Evolutionary conservation across 2,888 invertebrate genomes (phyloP).

Genomic region (Epistrophe grossulariae): DNA sequence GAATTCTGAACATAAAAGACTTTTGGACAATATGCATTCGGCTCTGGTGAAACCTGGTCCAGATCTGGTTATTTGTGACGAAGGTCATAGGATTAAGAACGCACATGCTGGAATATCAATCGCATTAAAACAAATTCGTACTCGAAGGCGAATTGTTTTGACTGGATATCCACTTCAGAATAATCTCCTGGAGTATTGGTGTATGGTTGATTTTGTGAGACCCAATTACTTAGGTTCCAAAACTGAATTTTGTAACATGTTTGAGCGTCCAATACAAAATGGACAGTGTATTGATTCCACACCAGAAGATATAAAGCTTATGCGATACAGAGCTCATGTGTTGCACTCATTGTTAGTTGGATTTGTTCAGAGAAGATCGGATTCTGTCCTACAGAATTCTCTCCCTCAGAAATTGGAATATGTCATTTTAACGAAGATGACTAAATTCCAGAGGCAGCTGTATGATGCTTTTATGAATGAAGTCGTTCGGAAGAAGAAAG

Average conservation of each 20-base stretch:
- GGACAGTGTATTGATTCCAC: conserved; percentile 99
- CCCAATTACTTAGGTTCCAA: conserved; percentile 98
- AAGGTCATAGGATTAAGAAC: conserved; percentile 99
- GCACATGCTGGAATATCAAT: conserved; percentile 98
- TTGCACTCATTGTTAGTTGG: conserved; percentile 96
- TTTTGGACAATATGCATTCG: conserved; percentile 93
- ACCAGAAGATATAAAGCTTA: conserved; percentile 95
- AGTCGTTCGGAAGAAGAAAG: conserved; percentile 92
- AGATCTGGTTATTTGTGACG: conserved; percentile 97
- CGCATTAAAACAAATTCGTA: conserved; percentile 96
- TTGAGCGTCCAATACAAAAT: conserved; percentile 98
- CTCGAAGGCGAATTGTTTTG: conserved; percentile 96
- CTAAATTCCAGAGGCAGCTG: conserved; percentile 93
- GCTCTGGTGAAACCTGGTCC: conserved; percentile 96
- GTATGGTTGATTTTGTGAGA: conserved; percentile 99
- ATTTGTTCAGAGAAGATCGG: conserved; percentile 97
- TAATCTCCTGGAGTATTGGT: conserved; percentile 98
- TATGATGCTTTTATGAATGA: conserved; percentile 98
- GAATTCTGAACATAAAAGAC: conserved; percentile 86
- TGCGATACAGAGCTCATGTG: conserved; percentile 98
- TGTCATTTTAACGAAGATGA: conserved; percentile 95
- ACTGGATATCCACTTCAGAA: conserved; percentile 99
- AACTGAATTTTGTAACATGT: conserved; percentile 99
- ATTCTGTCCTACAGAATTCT: conserved; percentile 95
- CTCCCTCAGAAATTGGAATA: conserved; percentile 98